Conservation (phyloP, 2,888 invertebrate genomes). For the Euzetes globulus region DNA sequence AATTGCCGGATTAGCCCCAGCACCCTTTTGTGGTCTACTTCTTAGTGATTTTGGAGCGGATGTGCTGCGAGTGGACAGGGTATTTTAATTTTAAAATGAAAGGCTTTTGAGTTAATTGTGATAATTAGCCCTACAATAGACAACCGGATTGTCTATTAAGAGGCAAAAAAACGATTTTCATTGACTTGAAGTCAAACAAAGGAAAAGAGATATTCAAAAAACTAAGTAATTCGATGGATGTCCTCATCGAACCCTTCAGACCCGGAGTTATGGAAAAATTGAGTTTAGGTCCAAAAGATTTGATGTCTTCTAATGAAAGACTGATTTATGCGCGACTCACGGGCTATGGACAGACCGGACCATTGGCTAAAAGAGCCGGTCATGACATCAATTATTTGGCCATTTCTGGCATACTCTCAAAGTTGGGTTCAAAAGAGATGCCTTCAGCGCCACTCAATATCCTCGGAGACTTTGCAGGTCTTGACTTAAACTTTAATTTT, state of each 20-base stretch:
- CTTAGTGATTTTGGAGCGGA: slow-evolving; percentile 90
- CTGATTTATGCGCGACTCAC: slow-evolving; percentile 86
- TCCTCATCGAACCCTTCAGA: slow-evolving; percentile 86
- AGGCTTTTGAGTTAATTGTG: slow-evolving; percentile 33
- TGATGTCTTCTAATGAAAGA: slow-evolving; percentile 63
- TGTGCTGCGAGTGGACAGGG: slow-evolving; percentile 81
- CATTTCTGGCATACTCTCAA: slow-evolving; percentile 71
- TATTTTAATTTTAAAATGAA: slow-evolving; percentile 48
- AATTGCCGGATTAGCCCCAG: slow-evolving; percentile 89
- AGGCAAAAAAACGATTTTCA: slow-evolving; percentile 72
- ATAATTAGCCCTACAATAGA: slow-evolving; percentile 44
- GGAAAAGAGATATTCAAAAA: slow-evolving; percentile 63
- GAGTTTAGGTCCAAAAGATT: slow-evolving; percentile 67
- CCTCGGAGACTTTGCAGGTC: slow-evolving; percentile 72
- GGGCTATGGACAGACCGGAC: slow-evolving; percentile 83
- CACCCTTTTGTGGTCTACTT: slow-evolving; percentile 89
- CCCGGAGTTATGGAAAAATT: slow-evolving; percentile 91
- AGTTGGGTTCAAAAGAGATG: slow-evolving; percentile 61
- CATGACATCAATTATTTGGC: slow-evolving; percentile 95
- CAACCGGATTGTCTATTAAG: slow-evolving; percentile 59
- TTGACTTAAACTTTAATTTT: too few species aligned
- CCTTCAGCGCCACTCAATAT: slow-evolving; percentile 73
- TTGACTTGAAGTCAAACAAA: slow-evolving; percentile 68
- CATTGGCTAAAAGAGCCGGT: slow-evolving; percentile 68
- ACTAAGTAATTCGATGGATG: slow-evolving; percentile 66